These are phyloP conservation scores for Gallinago stenura DNA, from an alignment of 2,797 vertebrate species.

Conservation along the genomic window DNA sequence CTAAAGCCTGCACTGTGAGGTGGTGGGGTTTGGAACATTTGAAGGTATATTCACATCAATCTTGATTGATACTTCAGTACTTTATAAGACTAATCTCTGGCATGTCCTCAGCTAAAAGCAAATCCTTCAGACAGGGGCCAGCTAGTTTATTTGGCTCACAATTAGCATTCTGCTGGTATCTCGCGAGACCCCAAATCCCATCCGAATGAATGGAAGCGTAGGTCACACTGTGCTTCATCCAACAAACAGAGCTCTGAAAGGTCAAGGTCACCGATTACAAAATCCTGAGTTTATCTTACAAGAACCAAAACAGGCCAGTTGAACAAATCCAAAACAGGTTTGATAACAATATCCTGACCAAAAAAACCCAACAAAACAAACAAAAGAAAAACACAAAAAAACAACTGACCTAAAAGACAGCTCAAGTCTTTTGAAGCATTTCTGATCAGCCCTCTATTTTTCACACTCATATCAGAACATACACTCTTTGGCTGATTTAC, in stretches of 20 bases:
- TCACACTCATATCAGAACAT: not conserved
- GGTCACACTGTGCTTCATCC: not conserved
- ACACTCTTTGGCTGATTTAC: not conserved
- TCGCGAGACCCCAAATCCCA: not conserved
- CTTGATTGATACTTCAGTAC: not conserved
- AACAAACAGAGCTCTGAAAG: not conserved
- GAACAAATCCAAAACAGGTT: not conserved
- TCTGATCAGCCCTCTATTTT: not conserved
- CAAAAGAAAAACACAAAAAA: not conserved
- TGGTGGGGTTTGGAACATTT: not conserved
- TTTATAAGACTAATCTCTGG: not conserved
- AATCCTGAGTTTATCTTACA: not conserved
- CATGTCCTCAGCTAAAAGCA: not conserved
- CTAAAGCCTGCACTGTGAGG: not conserved
- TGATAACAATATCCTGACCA: not conserved
- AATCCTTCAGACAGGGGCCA: not conserved
- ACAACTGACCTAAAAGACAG: accelerated
- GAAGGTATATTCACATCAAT: not conserved
- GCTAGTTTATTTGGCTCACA: not conserved
- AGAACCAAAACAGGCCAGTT: not conserved
- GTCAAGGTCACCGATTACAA: not conserved
- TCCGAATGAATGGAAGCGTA: not conserved
- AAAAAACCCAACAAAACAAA: not conserved
- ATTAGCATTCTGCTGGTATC: not conserved
- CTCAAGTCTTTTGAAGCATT: not conserved